Conservation (phyloP, 2,888 invertebrate genomes). For the Rhyacophila evoluta region DNA sequence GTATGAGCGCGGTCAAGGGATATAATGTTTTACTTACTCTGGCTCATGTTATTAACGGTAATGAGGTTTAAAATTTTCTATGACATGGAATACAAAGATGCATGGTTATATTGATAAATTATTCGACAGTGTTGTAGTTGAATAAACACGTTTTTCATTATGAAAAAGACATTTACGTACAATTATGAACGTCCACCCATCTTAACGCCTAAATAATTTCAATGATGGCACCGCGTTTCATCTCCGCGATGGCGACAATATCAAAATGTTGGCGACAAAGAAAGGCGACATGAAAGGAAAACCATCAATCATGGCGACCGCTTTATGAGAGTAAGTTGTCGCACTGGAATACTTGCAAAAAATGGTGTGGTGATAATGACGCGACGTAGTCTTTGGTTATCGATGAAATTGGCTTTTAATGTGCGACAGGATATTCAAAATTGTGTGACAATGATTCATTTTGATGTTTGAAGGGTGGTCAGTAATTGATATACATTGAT, state of each 20-base stretch:
- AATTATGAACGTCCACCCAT: constrained; percentile 8
- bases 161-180: not conserved
- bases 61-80: too few relatives aligned
- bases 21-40: too few relatives aligned
- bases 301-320: constrained; percentile 45
- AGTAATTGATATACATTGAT: too few relatives aligned
- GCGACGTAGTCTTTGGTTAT: constrained; percentile 20
- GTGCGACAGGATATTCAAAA: not conserved
- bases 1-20: too few relatives aligned
- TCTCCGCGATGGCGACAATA: constrained; percentile 30
- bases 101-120: too few relatives aligned
- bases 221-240: constrained; percentile 13
- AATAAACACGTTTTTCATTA: not conserved
- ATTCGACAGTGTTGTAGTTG: too few relatives aligned
- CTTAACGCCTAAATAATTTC: constrained; percentile 26
- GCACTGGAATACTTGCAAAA: constrained; percentile 30
- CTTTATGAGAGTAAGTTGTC: constrained; percentile 34
- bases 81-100: too few relatives aligned
- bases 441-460: not conserved
- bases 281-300: constrained; percentile 42
- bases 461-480: not conserved
- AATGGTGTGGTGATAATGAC: constrained; percentile 35
- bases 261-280: constrained; percentile 32
- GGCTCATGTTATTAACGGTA: too few relatives aligned
- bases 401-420: not conserved